Evolutionary conservation across 2,888 invertebrate genomes (phyloP), one percentile per base, ranked within the genome.

Genomic region (Aleiodes leptofemur): DNA sequence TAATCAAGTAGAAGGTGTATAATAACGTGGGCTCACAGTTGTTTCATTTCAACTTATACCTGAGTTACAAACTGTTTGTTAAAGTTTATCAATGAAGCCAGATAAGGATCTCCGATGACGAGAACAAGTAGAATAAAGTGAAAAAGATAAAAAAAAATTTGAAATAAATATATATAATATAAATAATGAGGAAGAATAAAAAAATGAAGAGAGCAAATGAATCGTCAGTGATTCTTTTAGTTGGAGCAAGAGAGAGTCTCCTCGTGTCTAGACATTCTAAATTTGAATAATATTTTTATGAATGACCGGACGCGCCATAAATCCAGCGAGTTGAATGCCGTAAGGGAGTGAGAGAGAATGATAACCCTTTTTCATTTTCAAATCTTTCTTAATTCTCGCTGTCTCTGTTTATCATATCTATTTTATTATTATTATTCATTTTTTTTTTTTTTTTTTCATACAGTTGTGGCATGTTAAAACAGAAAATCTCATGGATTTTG

Each of bases 241-340:
- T 38, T 16, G 14, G 43, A 8, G 43, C 16, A 23, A 8, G 64
- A 61, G 38, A 38, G 38, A 43, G 64, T 72, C 76, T 48, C 71
- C 77, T 51, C 72, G 72, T 82, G 87, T 87, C 87, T 87, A 87
- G 87, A 87, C 87, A 83, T 86, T 87, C 86, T 86, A 87, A 89
- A 89, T 89, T 88, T 88, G 87, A 88, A 89, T 87, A 88, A 88
- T 88, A 88, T 87, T 89, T 88, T 89, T 88, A 88, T 88, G 88
- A 89, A 89, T 88, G 88, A 87, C 83, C 82, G 84, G 87, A 86
- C 86, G 84, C 80, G 85, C 82, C 86, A 88, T 88, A 87, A 88
- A 88, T 88, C 87, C 83, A 31, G 38, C 51, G 68, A 75, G 64
- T 74, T 74, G 71, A 75, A 75, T 75, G 68, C 59, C 68, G 53